A percentile compares a stretch with the other conserved stretches of the same genome.
phyloP scores from a whole-genome alignment of 2,113 vertebrate genomes.

The Phalacrocorax brasilianus region DNA sequence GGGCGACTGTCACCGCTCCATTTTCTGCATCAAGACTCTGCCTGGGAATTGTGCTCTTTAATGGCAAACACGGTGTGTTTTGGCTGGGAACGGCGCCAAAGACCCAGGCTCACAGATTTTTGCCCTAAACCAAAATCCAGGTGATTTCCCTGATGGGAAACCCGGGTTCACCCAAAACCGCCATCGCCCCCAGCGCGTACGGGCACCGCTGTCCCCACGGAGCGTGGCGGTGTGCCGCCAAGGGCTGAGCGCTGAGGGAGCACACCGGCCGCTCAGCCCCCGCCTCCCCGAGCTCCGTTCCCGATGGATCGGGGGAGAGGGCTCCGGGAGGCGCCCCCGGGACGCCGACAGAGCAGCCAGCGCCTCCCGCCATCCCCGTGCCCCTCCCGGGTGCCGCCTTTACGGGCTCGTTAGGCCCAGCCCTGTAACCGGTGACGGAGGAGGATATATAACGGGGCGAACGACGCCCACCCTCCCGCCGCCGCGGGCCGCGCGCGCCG shows the following conservation, averaged over 20 bases:
- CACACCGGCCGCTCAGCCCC: background rate
- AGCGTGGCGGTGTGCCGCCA: too few species aligned
- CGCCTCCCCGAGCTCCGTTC: background rate
- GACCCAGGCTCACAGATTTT: accelerated
- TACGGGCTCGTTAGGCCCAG: too few species aligned
- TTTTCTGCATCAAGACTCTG: accelerated
- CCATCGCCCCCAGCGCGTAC: accelerated
- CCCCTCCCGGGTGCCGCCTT: background rate
- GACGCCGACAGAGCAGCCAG: too few species aligned
- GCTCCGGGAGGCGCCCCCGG: too few species aligned
- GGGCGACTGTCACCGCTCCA: accelerated
- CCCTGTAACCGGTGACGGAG: too few species aligned
- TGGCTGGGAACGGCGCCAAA: accelerated
- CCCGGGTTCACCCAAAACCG: accelerated
- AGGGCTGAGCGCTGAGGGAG: background rate
- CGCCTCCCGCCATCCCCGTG: background rate
- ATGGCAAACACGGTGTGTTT: accelerated
- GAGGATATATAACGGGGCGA: too few species aligned
- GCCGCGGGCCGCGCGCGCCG: too few species aligned
- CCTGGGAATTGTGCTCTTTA: accelerated
- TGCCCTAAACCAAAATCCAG: too few species aligned
- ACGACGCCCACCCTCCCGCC: too few species aligned
- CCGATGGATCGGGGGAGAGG: background rate
- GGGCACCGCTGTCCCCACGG: background rate
- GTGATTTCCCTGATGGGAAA: accelerated